These are phyloP conservation scores for Furcifer pardalis DNA, from an alignment of 2,797 vertebrate genomes.

Conservation along the genomic window DNA sequence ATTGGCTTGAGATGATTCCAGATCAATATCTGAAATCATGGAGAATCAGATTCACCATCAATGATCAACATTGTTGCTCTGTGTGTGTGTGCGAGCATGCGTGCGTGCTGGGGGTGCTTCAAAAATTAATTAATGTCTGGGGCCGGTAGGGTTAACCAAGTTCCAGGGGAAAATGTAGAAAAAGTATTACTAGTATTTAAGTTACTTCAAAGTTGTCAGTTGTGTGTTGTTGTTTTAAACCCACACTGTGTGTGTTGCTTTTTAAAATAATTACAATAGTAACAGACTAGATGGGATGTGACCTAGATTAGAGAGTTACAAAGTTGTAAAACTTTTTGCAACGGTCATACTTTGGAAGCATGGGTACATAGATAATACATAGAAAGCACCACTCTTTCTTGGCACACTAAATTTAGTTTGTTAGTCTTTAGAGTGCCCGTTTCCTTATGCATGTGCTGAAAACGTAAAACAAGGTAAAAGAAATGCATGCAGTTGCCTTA, in stretches of 20 bases:
- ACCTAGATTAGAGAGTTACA: background rate
- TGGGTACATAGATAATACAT: background rate
- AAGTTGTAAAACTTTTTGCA: background rate
- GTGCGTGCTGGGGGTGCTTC: too few relatives aligned
- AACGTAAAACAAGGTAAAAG: background rate
- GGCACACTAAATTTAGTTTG: background rate
- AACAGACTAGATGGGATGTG: too few relatives aligned
- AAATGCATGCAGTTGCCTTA: background rate
- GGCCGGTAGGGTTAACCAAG: too few relatives aligned
- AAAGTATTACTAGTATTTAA: background rate
- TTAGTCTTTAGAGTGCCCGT: background rate
- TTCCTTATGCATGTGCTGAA: background rate
- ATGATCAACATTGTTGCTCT: too few relatives aligned
- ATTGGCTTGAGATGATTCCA: too few relatives aligned
- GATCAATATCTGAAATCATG: background rate
- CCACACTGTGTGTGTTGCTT: background rate
- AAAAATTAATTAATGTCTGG: too few relatives aligned
- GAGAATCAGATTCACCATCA: too few relatives aligned
- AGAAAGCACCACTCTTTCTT: background rate
- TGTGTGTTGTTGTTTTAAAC: too few relatives aligned
- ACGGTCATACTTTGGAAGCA: background rate
- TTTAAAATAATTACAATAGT: background rate
- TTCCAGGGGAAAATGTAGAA: background rate
- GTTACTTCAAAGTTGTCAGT: background rate
- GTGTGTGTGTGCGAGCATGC: too few relatives aligned